Conservation (phyloP, 2,888 invertebrate species). For the Ormyrus pomaceus region DNA sequence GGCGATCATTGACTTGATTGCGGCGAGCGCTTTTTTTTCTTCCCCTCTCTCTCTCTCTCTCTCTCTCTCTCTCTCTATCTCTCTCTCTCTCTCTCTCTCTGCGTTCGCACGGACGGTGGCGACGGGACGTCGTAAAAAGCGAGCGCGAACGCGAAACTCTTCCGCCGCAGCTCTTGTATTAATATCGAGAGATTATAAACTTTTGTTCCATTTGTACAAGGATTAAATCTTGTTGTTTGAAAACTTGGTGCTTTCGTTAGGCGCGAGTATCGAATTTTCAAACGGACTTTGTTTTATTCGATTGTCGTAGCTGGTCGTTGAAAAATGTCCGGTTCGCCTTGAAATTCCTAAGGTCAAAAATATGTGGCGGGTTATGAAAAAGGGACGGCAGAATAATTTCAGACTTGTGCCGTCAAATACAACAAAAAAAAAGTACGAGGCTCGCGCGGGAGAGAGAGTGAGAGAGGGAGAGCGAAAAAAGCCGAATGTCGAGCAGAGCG, state of each 20-base stretch:
- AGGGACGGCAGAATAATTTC: constrained; percentile 29
- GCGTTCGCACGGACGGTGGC: neutral
- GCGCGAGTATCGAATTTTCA: too few relatives aligned
- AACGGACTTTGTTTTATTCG: too few relatives aligned
- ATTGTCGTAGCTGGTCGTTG: too few relatives aligned
- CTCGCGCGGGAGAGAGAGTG: neutral
- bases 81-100: neutral
- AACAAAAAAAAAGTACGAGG: neutral
- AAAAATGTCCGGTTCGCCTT: too few relatives aligned
- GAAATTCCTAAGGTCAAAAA: too few relatives aligned
- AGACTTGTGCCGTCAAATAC: neutral
- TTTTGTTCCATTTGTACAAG: too few relatives aligned
- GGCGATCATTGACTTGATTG: constrained; percentile 49
- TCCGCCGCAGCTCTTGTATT: neutral
- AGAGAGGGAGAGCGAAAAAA: neutral
- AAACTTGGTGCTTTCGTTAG: too few relatives aligned
- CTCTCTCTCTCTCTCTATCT: too few relatives aligned
- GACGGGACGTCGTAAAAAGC: neutral
- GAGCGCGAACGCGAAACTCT: neutral
- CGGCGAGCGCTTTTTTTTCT: constrained; percentile 18
- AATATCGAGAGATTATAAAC: too few relatives aligned
- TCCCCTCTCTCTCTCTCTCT: too few relatives aligned
- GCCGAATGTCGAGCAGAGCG: constrained; percentile 18
- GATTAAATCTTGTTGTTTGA: too few relatives aligned
- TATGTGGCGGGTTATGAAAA: too few relatives aligned